Evolutionary conservation across 2,113 vertebrate species (phyloP), one percentile per base, ranked within the genome.

Genomic region (Nestor notabilis): DNA sequence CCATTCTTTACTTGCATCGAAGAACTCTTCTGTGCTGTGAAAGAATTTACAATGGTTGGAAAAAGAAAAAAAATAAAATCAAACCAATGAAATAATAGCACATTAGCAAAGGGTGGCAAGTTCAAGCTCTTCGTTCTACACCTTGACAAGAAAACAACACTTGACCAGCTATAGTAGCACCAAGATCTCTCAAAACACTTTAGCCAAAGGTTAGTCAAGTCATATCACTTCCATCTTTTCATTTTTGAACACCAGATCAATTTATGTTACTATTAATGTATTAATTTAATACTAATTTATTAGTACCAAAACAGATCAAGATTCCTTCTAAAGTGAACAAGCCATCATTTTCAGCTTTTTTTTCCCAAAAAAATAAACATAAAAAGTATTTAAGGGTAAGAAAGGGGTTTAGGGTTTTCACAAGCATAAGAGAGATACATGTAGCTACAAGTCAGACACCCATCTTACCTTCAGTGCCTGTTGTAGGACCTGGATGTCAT

Each of bases 401-500:
- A 66, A 81, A 66, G 33, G 10, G 15, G 35, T 55, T 82, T 33
- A 19, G 15, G 24, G 41, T 24, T 74, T 87, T 65, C 47, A 79
- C 18, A 64, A 18, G n/a, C 14, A 35, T 58, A 58, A 69, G 9
- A 44, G 10, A 5, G 8, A 79, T 3, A 29, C 13, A 13, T 46
- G 49, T 18, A 83, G 44, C 24, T 60, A 8, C 17, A 85, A 60
- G 28, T 72, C 43, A 28, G 53, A 78, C 31, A 71, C 56, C 13
- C 77, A 58, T 93, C 92, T 92, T 98, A 99, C 99, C 99, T 99
- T 99, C 91, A 99, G 97, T 47, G 99, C 99, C 97, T 99, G 99
- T 81, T 99, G 99, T 31, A 99, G 98, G 83, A 99, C 98, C 97
- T 99, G 99, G 86, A 99, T 95, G 70, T 99, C 99, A 97, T 99